Evolutionary conservation across 2,797 vertebrate species (phyloP), one percentile per base, ranked within the genome.

Genomic region (Knipowitschia caucasica): DNA sequence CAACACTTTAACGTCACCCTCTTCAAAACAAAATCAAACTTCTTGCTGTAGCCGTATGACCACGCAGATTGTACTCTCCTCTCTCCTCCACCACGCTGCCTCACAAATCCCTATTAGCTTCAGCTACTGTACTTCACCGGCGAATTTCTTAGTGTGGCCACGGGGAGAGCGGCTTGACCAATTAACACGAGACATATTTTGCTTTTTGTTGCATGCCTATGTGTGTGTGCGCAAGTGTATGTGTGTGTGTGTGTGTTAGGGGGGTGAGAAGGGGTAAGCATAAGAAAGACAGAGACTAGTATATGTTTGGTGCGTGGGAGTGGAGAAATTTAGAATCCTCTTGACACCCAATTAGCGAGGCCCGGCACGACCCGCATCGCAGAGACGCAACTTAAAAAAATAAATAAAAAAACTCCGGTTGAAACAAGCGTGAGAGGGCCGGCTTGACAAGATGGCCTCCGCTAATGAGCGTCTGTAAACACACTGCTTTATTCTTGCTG

Each of bases 321-420:
- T 65, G 57, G 72, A 83, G 82, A 85, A 84, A 78, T 82, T 76
- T 77, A 78, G 77, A 86, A 87, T 89, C 83, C 89, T 84, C 88
- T 77, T 74, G 88, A 87, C 82, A 81, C 78, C 88, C 84, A 91
- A 91, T 91, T 90, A 90, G 78, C 71, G 73, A 64, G 74, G 67
- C 80, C 78, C 61, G 49, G 58, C 70, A 73, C 81, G 78, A 85
- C 85, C 81, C 77, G 75, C 50, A 78, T 83, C 64, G 82, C 78
- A 77, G 77, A 78, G 68, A 84, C 69, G 68, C 73, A 59, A 62
- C 62, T n/a, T 70, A 66, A 83, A 33, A 76, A 81, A n/a, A n/a
- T n/a, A n/a, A n/a, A n/a, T n/a, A 73, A 67, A 84, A 27, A 77
- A 82, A 65, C 82, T 72, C 65, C 64, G 71, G 71, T 81, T 82